Evolutionary conservation across 2,113 vertebrate genomes (phyloP), one percentile per base, ranked within the genome.

Genomic region (Panthera uncia): DNA sequence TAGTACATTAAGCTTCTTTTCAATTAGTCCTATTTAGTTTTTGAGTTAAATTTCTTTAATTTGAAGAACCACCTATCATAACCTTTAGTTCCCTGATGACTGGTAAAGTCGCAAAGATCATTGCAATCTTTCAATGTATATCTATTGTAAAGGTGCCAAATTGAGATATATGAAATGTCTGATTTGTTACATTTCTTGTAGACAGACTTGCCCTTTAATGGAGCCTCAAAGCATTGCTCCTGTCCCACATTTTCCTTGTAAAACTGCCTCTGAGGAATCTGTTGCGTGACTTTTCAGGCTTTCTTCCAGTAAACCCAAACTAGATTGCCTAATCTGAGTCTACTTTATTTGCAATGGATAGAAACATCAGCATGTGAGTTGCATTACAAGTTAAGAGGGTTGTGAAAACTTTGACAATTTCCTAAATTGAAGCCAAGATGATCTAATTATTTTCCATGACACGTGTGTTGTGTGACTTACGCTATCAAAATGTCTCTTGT

Each of bases 391-490:
- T 80, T 25, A 73, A 73, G 55, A 73, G 23, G 33, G 14, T 33
- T 95, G 38, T 76, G 76, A 96, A 91, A 93, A 36, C 36, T 79
- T 95, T 71, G 38, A 73, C 45, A 85, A 31, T 90, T 81, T 92
- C 69, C 61, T 92, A 87, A 96, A 90, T 89, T 66, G 79, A 94
- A 95, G 41, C 45, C 73, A 94, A 36, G 71, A 52, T 82, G 36
- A 94, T 81, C 57, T 97, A 81, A 93, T 81, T 88, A 80, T 84
- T 97, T 97, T 82, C 52, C 12, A 55, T 88, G 88, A 80, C 23
- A 23, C 12, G 5, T 83, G 14, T 96, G 27, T 93, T 74, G 36
- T 81, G 69, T 85, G 65, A 89, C 66, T 88, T 93, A 82, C 41
- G 33, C 48, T 80, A 91, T 85, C 89, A 95, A 84, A 96, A 93